Base-by-base conservation (phyloP, 2,113 vertebrate genomes). In the Engraulis encrasicolus region DNA sequence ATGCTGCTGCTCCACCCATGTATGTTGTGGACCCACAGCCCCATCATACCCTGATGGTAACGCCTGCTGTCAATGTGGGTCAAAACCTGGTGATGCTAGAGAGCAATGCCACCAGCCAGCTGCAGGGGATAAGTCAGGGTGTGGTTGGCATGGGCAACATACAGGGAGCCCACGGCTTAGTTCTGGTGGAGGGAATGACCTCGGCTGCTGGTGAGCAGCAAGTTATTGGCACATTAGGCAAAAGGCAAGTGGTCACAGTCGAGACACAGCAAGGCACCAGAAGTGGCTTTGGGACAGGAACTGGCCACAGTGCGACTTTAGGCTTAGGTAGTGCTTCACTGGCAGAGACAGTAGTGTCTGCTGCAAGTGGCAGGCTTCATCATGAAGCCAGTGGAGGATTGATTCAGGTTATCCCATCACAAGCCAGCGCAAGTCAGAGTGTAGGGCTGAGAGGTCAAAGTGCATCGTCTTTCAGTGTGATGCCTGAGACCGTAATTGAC, bases 1-100 rank as follows among this genome's bases (percentile, higher is more conserved):
- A 94, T 36, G 38, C 94, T 6, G 52, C 93, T 1, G 31, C 91
- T 0, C 94, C 94, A 15, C 36, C 87, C 37, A 86, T 96, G 89
- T 95, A 95, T 81, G 79, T 95, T 6, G 89, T 95, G 1, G 93
- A 95, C 18, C 71, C 89, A 6, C 90, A 93, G 1, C 82, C 90
- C 45, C 92, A 91, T 23, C n/a, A 92, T 78, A 50, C 94, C 23
- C 66, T 95, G 37, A 85, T 95, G 85, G 50, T 93, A 18, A 88
- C 90, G 0, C 87, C 89, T 0, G 15, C 82, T 17, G 34, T 82
- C 2, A 78, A 79, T 6, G 86, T 93, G 84, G 92, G 93, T 83
- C 83, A 94, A 80, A 92, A 92, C 2, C 1, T 93, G 82, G 77
- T 95, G 0, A 66, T 95, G n/a, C 89, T 94, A 31, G 91, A 94